A percentile compares a stretch with the other conserved stretches of the same genome.
Conservation (phyloP, 2,888 invertebrate genomes). For the Sminthurides aquaticus region DNA sequence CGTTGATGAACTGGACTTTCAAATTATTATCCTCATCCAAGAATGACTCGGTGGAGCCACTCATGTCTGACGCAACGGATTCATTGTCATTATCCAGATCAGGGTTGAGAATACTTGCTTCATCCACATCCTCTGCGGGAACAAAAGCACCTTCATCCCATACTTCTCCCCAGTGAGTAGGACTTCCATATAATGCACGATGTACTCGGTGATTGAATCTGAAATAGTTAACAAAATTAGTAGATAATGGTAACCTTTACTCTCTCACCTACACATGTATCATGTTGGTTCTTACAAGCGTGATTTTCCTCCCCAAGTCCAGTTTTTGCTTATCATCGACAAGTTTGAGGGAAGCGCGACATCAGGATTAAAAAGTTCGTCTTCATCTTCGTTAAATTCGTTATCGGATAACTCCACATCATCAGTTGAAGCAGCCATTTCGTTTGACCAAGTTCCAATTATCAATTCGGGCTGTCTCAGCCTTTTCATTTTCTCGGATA, state of each 20-base stretch:
- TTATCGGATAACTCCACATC: conserved; percentile 38
- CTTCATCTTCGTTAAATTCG: conserved; percentile 44
- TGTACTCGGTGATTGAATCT: conserved; percentile 43
- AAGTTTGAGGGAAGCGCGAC: conserved; percentile 57
- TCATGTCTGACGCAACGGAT: conserved; percentile 50
- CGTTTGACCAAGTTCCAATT: conserved; percentile 86
- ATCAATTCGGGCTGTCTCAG: conserved; percentile 56
- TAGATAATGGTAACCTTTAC: background rate
- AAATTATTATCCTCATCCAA: conserved; percentile 47
- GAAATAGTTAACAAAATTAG: too few relatives aligned
- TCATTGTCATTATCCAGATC: conserved; percentile 45
- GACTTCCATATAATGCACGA: conserved; percentile 42
- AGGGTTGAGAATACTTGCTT: conserved; percentile 42
- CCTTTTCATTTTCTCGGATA: conserved; percentile 46
- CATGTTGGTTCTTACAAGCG: conserved; percentile 29
- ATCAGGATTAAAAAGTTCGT: conserved; percentile 47
- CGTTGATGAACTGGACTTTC: conserved; percentile 72
- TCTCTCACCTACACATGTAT: background rate
- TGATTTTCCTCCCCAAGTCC: conserved; percentile 43
- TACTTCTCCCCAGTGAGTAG: conserved; percentile 44
- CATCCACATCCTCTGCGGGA: conserved; percentile 41
- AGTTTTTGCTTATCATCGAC: conserved; percentile 50
- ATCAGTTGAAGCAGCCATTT: conserved; percentile 59
- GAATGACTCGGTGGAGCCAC: conserved; percentile 42
- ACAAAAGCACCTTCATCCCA: conserved; percentile 43